These are phyloP conservation scores for Loxodonta africana DNA, from an alignment of 2,113 vertebrate genomes.

Conservation along the genomic window DNA sequence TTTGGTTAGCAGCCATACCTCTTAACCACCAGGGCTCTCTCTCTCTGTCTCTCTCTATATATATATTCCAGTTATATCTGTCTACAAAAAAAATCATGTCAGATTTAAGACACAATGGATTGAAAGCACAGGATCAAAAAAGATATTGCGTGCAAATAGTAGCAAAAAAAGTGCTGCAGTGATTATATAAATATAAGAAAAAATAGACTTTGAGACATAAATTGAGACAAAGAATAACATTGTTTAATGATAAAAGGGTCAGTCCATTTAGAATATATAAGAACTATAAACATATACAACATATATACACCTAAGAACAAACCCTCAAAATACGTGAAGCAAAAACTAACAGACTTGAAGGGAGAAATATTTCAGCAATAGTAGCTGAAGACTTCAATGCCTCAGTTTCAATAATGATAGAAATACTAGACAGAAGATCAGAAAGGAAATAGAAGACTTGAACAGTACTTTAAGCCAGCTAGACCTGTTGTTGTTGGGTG, in stretches of 20 bases:
- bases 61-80: no score
- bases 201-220: neutral
- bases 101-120: neutral
- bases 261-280: neutral
- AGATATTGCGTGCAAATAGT: neutral
- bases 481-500: neutral
- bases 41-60: no score
- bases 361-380: no score
- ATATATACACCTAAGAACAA: neutral
- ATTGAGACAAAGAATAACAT: neutral
- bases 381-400: no score
- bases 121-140: neutral
- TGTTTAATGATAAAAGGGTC: neutral
- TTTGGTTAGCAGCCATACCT: no score
- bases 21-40: no score
- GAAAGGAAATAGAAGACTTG: neutral
- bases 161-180: no score
- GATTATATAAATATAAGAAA: neutral
- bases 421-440: neutral
- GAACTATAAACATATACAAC: neutral
- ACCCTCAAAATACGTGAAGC: neutral
- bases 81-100: neutral
- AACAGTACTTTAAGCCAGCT: neutral
- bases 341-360: no score
- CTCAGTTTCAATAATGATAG: no score